Conservation (phyloP, 2,888 invertebrate species). For the Cheilosia soror region DNA sequence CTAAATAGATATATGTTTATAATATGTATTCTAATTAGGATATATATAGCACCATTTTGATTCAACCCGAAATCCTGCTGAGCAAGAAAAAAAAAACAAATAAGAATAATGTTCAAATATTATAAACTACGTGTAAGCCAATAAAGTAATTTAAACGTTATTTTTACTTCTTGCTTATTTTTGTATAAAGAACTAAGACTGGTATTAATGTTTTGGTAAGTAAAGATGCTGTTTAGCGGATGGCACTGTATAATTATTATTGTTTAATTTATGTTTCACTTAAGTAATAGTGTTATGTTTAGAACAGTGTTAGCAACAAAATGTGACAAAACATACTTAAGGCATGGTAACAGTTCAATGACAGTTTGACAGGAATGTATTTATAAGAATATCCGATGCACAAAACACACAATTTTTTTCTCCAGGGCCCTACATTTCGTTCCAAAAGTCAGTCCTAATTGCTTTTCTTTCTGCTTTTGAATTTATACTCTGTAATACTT, state of each 20-base stretch:
- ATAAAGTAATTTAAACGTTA: constrained; percentile 34
- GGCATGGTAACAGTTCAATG: no score
- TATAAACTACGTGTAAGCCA: constrained; percentile 40
- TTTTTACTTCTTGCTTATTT: constrained; percentile 20
- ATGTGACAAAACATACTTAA: no score
- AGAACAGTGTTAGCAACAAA: neutral
- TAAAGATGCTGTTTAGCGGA: constrained; percentile 69
- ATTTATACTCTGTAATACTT: no score
- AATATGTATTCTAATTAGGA: constrained; percentile 55
- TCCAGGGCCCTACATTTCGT: no score
- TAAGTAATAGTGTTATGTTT: neutral
- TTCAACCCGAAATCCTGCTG: constrained; percentile 75
- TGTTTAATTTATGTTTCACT: constrained; percentile 37
- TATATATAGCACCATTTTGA: constrained; percentile 74
- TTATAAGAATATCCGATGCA: no score
- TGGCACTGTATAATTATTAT: constrained; percentile 59
- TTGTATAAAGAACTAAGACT: constrained; percentile 60
- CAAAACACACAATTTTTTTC: no score
- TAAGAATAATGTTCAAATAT: constrained; percentile 35
- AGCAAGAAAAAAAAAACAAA: constrained; percentile 70
- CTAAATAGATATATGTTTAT: constrained; percentile 52
- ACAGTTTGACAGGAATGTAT: no score
- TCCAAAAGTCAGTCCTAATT: no score
- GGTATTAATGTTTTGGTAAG: constrained; percentile 72
- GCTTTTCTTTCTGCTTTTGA: no score